A percentile compares a stretch with the other conserved stretches of the same genome.
These are phyloP conservation scores for Petrolisthes manimaculis DNA, from an alignment of 2,888 invertebrate genomes.

Conservation along the genomic window DNA sequence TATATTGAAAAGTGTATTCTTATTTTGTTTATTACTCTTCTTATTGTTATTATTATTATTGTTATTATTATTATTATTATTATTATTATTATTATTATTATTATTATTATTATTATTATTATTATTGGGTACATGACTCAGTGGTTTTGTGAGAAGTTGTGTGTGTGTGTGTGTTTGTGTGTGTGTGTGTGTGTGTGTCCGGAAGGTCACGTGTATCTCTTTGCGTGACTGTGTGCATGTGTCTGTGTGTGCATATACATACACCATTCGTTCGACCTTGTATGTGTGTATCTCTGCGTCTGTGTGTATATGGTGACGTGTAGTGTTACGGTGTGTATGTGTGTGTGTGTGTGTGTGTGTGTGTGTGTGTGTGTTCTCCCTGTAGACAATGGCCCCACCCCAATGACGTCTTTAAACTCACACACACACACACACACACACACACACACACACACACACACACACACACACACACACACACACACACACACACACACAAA, in stretches of 20 bases:
- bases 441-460: not conserved
- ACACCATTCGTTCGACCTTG: not conserved
- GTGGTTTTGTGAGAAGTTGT: not conserved
- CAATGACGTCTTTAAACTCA: not conserved
- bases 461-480: conserved; percentile 7
- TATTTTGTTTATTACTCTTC: not conserved
- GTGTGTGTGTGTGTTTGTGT: not conserved
- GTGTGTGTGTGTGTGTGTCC: conserved; percentile 14
- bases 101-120: too few species aligned
- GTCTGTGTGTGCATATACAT: not conserved
- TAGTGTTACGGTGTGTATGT: not conserved
- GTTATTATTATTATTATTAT: not conserved
- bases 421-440: not conserved
- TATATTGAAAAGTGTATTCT: not conserved
- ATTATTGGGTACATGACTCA: too few species aligned
- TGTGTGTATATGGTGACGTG: not conserved
- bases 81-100: conserved; percentile 5
- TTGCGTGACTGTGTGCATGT: conserved; percentile 19
- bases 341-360: too few species aligned
- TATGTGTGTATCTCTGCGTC: not conserved
- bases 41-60: conserved; percentile 9
- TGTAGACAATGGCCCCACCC: not conserved
- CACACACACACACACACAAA: not conserved
- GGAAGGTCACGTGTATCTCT: not conserved
- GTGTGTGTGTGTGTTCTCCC: too few species aligned